Conservation (phyloP, 2,113 vertebrate species). For the Pyxicephalus adspersus region DNA sequence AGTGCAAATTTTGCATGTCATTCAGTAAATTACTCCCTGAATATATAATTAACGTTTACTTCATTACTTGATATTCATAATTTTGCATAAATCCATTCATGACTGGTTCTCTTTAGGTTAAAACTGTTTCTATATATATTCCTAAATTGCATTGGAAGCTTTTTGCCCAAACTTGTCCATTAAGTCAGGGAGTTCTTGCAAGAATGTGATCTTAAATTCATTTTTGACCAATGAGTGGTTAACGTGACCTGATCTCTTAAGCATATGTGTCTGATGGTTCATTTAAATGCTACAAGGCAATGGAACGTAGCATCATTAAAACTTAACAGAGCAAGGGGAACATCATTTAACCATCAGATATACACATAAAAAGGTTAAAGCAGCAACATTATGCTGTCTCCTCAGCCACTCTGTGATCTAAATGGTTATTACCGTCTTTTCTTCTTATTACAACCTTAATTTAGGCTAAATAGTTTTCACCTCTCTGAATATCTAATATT, state of each 20-base stretch:
- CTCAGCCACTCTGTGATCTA: constrained; percentile 22
- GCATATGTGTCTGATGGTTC: constrained; percentile 34
- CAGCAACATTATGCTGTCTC: constrained; percentile 47
- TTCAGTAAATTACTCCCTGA: too few relatives aligned
- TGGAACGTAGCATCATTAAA: constrained; percentile 49
- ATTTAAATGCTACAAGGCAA: constrained; percentile 41
- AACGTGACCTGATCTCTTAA: constrained; percentile 31
- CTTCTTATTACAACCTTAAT: constrained; percentile 44
- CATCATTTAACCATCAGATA: constrained; percentile 46
- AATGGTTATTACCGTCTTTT: constrained; percentile 46
- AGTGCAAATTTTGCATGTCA: too few relatives aligned
- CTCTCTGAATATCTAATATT: constrained; percentile 53
- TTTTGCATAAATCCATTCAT: too few relatives aligned
- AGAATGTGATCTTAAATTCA: neutral
- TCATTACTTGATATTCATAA: too few relatives aligned
- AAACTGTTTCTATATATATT: too few relatives aligned
- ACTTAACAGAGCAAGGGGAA: constrained; percentile 47
- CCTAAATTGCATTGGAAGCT: too few relatives aligned
- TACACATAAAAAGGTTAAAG: constrained; percentile 49
- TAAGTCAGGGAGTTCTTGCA: neutral
- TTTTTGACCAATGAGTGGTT: constrained; percentile 12
- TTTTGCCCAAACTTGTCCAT: too few relatives aligned
- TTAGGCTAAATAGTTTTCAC: constrained; percentile 50
- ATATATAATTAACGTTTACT: too few relatives aligned
- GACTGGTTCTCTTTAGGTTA: too few relatives aligned